These are phyloP conservation scores for Pogonocichla stellata DNA, from an alignment of 2,113 vertebrate species.

Conservation along the genomic window DNA sequence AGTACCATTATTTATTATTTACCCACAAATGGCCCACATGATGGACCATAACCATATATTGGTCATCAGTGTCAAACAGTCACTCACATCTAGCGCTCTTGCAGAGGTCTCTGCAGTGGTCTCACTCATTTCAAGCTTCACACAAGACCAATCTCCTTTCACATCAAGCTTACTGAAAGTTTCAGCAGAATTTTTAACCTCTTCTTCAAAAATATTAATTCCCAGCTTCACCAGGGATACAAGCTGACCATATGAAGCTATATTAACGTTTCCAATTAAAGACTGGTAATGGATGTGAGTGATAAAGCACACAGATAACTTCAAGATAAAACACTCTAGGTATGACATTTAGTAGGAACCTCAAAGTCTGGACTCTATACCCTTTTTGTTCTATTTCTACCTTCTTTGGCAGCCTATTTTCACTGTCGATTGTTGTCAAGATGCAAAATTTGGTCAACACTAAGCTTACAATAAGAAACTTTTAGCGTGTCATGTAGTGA, in stretches of 20 bases:
- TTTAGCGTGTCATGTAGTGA: background rate
- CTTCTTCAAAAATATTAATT: background rate
- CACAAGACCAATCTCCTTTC: background rate
- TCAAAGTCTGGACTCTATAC: background rate
- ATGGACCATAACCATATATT: background rate
- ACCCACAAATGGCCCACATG: background rate
- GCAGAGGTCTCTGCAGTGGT: background rate
- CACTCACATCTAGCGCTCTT: accelerated
- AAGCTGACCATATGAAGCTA: background rate
- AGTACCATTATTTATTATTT: background rate
- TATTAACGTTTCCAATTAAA: background rate
- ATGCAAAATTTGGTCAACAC: background rate
- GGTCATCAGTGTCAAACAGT: background rate
- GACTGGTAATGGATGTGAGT: background rate
- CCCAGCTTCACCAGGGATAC: background rate
- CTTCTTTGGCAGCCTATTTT: background rate
- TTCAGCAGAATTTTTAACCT: background rate
- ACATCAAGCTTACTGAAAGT: background rate
- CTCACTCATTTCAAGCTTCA: background rate
- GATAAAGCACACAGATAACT: background rate
- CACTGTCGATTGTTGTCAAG: background rate
- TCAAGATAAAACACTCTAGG: background rate
- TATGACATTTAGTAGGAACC: background rate
- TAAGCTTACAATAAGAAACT: background rate
- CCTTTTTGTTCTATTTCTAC: background rate